These are phyloP conservation scores for Dasypolia templi DNA, from an alignment of 2,888 invertebrate genomes.

Conservation along the genomic window DNA sequence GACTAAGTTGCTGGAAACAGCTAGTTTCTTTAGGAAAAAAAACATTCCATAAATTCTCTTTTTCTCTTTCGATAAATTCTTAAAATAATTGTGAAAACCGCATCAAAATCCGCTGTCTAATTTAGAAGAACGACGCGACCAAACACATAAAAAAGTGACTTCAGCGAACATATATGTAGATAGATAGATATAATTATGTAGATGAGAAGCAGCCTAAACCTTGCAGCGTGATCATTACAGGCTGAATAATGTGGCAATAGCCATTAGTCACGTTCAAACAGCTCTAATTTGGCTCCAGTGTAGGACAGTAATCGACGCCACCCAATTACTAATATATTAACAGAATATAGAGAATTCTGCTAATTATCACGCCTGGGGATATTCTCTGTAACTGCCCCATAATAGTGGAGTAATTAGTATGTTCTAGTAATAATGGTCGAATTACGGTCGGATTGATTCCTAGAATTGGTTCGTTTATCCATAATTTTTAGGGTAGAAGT, in stretches of 20 bases:
- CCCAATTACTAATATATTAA: conserved; percentile 4
- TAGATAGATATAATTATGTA: too few species aligned
- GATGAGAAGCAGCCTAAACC: background rate
- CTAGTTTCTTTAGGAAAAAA: too few species aligned
- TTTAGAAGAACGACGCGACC: too few species aligned
- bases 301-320: background rate
- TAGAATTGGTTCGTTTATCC: background rate
- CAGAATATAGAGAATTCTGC: background rate
- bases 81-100: too few species aligned
- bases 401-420: background rate
- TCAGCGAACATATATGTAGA: too few species aligned
- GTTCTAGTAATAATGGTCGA: background rate
- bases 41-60: too few species aligned
- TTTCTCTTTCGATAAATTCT: too few species aligned
- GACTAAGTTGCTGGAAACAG: too few species aligned
- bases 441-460: background rate
- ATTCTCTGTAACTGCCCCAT: background rate
- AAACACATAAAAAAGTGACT: too few species aligned
- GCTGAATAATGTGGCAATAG: background rate
- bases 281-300: background rate
- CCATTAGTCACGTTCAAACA: background rate
- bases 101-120: too few species aligned
- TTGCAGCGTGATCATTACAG: background rate
- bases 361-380: background rate
- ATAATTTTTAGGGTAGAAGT: background rate